phyloP scores from a whole-genome alignment of 92 coral and sea anemone species.

The Isaurus tuberculatus region DNA sequence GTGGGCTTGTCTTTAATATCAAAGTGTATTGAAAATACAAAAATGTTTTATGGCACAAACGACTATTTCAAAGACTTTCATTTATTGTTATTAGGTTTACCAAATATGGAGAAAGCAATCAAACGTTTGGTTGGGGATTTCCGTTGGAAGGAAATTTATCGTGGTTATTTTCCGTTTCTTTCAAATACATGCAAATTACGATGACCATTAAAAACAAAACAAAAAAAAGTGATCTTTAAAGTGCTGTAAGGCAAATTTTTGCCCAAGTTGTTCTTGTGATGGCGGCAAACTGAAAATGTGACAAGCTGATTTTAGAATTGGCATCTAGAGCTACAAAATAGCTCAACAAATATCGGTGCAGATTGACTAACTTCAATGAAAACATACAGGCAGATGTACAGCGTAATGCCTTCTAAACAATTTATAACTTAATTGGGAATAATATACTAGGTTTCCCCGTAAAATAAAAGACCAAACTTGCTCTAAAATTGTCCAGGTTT shows the following conservation, averaged over 20 bases:
- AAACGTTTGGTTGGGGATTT: constrained; percentile 76
- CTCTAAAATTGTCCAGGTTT: neutral
- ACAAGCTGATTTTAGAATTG: neutral
- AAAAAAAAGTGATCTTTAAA: constrained; percentile 14
- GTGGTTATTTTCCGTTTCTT: constrained; percentile 82
- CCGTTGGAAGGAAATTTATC: constrained; percentile 93
- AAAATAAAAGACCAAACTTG: constrained; percentile 4
- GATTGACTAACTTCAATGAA: neutral
- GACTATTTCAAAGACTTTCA: constrained; percentile 50
- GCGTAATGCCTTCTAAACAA: constrained; percentile 3
- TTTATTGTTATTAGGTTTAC: constrained; percentile 78
- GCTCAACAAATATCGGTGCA: neutral
- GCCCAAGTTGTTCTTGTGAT: neutral
- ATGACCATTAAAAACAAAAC: constrained; percentile 38
- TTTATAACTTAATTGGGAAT: constrained; percentile 17
- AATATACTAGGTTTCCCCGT: neutral
- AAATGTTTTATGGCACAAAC: constrained; percentile 32
- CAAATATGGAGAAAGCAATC: constrained; percentile 89
- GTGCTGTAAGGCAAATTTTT: constrained; percentile 4
- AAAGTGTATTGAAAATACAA: constrained; percentile 1
- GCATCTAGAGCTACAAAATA: neutral
- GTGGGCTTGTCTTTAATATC: neutral
- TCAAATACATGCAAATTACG: constrained; percentile 77
- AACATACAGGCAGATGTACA: constrained; percentile 31
- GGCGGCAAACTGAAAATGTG: neutral